These are phyloP conservation scores for Anser brachyrhynchus DNA, from an alignment of 2,113 vertebrate genomes.

Conservation along the genomic window DNA sequence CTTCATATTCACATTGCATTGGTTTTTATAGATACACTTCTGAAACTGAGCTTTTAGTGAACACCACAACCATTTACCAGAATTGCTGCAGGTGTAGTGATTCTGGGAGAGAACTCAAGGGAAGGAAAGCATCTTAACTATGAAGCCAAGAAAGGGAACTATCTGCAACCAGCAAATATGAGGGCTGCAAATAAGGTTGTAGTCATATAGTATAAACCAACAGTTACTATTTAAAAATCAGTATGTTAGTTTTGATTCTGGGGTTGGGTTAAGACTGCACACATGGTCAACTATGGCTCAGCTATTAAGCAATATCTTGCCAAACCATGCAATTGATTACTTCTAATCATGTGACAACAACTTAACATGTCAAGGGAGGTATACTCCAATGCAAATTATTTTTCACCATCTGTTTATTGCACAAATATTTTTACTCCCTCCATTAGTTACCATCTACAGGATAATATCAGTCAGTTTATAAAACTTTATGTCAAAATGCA, in stretches of 20 bases:
- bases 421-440: slow-evolving; percentile 15
- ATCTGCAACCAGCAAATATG: neutral
- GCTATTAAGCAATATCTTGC: neutral
- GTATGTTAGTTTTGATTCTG: neutral
- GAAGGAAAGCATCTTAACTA: neutral
- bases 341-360: neutral
- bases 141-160: neutral
- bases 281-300: neutral
- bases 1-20: neutral
- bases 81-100: neutral
- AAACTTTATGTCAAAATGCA: neutral
- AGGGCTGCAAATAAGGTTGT: neutral
- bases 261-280: neutral
- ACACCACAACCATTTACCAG: neutral
- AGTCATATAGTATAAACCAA: neutral
- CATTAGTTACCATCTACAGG: slow-evolving; percentile 13
- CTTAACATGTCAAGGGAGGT: neutral
- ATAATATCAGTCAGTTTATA: neutral
- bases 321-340: neutral
- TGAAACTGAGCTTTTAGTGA: neutral
- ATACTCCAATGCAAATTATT: neutral
- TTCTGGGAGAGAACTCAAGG: neutral
- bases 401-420: neutral
- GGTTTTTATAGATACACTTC: neutral
- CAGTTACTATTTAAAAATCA: neutral